Percentiles rank a stretch among this genome's conserved stretches.
Evolutionary conservation across 2,113 vertebrate species (phyloP).

Genomic region (Leiothrix lutea): DNA sequence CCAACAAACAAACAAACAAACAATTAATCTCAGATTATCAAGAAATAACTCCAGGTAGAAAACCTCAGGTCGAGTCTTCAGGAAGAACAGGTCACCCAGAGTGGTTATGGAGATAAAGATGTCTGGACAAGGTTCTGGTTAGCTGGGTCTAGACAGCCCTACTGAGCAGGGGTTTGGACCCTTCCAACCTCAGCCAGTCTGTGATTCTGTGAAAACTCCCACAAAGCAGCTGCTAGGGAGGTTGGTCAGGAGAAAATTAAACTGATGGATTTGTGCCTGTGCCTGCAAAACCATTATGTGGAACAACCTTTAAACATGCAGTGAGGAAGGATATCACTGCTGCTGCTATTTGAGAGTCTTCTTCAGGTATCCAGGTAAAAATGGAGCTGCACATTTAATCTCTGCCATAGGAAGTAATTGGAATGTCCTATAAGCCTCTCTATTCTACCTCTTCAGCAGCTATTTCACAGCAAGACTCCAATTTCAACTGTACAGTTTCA

Average conservation of each 20-base stretch:
- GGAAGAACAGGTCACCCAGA: background rate
- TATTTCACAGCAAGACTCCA: background rate
- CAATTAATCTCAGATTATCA: background rate
- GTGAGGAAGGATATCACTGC: background rate
- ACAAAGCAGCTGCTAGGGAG: background rate
- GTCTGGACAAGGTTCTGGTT: background rate
- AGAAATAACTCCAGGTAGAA: background rate
- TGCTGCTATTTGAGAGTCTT: background rate
- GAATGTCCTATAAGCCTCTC: background rate
- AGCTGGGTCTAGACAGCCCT: background rate
- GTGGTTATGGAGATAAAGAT: background rate
- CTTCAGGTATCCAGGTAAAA: background rate
- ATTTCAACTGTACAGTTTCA: background rate
- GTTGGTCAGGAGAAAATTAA: background rate
- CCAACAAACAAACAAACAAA: background rate
- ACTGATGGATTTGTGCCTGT: background rate
- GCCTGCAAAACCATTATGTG: background rate
- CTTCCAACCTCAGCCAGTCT: background rate
- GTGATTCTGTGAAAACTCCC: background rate
- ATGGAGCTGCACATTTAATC: background rate
- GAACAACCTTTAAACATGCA: background rate
- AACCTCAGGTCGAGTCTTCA: background rate
- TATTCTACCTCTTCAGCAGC: background rate
- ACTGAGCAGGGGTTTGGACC: background rate
- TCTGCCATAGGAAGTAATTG: background rate